phyloP scores from a whole-genome alignment of 1,140 invertebrate species.

The Procambarus virginalis region DNA sequence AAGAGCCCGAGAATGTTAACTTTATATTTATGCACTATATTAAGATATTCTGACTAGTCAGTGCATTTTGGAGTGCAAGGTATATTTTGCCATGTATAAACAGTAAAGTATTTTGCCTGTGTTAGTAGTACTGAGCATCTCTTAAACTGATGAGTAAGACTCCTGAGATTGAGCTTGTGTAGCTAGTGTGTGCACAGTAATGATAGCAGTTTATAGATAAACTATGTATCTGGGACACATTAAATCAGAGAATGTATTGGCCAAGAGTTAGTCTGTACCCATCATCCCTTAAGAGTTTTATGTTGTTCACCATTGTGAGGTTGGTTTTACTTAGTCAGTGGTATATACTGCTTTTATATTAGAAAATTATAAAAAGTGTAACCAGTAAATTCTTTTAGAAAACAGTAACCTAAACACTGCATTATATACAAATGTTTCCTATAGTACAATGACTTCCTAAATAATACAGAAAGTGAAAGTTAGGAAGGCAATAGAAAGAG shows the following conservation, averaged over 20 bases:
- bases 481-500: neutral
- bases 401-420: neutral
- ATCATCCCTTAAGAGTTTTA: too few relatives aligned
- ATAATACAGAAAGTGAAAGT: neutral
- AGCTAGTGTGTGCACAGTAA: too few relatives aligned
- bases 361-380: neutral
- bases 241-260: neutral
- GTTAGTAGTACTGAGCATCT: neutral
- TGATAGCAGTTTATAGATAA: too few relatives aligned
- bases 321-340: too few relatives aligned
- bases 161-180: too few relatives aligned
- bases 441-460: neutral
- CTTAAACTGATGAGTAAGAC: neutral
- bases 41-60: conserved; percentile 6
- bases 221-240: neutral
- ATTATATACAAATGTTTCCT: neutral
- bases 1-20: neutral
- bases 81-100: neutral
- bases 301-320: too few relatives aligned
- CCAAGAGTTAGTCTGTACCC: too few relatives aligned
- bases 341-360: too few relatives aligned
- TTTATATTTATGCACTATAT: neutral
- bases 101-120: neutral
- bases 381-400: neutral
- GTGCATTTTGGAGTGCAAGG: neutral